Conservation (phyloP, 2,888 invertebrate genomes). For the Cerceris rybyensis region DNA sequence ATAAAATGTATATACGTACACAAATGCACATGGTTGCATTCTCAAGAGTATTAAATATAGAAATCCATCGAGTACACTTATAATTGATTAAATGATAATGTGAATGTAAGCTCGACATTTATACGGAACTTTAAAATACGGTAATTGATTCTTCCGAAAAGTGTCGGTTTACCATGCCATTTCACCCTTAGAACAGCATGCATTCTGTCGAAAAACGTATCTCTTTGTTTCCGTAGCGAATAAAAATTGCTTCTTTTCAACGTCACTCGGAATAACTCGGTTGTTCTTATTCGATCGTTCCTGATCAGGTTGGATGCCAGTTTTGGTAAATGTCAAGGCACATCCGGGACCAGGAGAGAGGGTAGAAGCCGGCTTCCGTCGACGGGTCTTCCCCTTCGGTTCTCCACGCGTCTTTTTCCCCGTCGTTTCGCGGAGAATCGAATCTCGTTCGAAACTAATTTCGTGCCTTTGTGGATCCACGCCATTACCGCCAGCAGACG, state of each 20-base stretch:
- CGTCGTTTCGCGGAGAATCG: constrained; percentile 68
- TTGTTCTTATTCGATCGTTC: constrained; percentile 45
- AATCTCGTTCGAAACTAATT: constrained; percentile 80
- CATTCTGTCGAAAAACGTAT: constrained; percentile 1
- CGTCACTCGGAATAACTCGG: constrained; percentile 53
- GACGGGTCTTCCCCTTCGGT: constrained; percentile 20
- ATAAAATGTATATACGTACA: no score
- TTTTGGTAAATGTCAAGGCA: constrained; percentile 31
- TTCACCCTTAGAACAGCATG: no score
- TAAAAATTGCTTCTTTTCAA: constrained; percentile 55
- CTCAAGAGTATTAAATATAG: no score
- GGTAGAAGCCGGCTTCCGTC: constrained; percentile 28
- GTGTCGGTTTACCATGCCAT: no score
- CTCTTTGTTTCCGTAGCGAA: neutral
- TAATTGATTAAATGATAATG: no score
- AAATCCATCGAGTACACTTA: no score
- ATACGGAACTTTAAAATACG: no score
- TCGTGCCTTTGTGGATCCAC: constrained; percentile 76
- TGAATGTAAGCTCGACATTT: no score
- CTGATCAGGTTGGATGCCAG: constrained; percentile 35
- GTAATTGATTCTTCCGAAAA: no score
- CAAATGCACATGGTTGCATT: no score
- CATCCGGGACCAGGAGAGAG: constrained; percentile 1
- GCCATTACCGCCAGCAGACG: constrained; percentile 66
- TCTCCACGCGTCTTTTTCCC: constrained; percentile 50